A percentile compares a stretch with the other conserved stretches of the same genome.
Conservation (phyloP, 2,113 vertebrate genomes). For the Pachypanchax playfairii region DNA sequence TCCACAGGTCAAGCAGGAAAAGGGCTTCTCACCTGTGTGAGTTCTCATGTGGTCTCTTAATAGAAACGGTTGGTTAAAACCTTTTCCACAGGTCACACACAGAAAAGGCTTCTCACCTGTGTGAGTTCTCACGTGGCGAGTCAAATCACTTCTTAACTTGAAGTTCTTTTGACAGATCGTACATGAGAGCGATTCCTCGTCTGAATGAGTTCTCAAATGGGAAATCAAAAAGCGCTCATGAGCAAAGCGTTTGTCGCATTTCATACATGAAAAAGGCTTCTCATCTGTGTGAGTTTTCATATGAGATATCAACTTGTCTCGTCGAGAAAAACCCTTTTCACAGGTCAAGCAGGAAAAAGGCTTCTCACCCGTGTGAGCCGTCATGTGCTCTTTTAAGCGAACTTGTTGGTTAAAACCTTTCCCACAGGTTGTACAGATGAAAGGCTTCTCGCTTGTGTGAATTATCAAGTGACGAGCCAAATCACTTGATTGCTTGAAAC, state of each 20-base stretch:
- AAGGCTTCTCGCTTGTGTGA: neutral
- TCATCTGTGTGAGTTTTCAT: neutral
- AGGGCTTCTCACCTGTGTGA: neutral
- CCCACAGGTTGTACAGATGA: neutral
- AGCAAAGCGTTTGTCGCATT: neutral
- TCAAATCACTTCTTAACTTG: neutral
- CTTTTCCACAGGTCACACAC: neutral
- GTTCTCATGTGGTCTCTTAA: neutral
- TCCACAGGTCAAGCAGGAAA: neutral
- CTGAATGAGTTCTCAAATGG: neutral
- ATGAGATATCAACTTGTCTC: neutral
- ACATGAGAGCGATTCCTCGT: neutral
- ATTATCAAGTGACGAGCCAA: neutral
- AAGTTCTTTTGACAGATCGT: neutral
- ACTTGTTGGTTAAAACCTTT: neutral
- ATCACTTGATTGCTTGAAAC: neutral
- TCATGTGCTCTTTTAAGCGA: neutral
- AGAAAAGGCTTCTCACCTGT: neutral
- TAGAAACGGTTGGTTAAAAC: neutral
- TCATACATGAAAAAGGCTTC: neutral
- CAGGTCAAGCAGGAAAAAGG: neutral
- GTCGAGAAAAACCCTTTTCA: neutral
- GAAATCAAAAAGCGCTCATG: neutral
- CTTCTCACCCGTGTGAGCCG: neutral
- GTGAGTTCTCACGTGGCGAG: neutral